Evolutionary conservation across 2,888 invertebrate species (phyloP).

Genomic region (Thecocarcelia acutangulata): DNA sequence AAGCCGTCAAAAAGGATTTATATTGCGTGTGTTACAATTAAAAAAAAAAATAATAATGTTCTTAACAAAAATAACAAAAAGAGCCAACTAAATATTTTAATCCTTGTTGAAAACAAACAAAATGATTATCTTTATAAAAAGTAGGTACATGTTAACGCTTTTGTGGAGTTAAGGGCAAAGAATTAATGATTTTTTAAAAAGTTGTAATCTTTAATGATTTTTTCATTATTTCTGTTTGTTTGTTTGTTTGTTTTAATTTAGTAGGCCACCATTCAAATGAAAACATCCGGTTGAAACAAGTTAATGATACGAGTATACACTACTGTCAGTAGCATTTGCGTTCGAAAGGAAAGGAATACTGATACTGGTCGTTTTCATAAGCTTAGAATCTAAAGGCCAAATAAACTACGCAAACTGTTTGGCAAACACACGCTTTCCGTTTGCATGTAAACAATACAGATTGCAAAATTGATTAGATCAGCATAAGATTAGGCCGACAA

Average conservation of each 20-base stretch:
- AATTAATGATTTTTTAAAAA: constrained; percentile 64
- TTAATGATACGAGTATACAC: constrained; percentile 1
- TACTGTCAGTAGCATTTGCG: too few species aligned
- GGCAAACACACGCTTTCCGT: too few species aligned
- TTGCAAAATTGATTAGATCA: too few species aligned
- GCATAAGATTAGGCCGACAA: too few species aligned
- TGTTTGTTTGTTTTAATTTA: neutral
- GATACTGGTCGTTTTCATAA: too few species aligned
- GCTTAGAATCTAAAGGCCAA: too few species aligned
- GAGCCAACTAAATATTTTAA: constrained; percentile 12
- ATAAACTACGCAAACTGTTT: too few species aligned
- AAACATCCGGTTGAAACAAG: constrained; percentile 42
- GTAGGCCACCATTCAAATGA: constrained; percentile 6
- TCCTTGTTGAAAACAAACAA: constrained; percentile 62
- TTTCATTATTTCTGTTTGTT: neutral
- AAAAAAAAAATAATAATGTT: constrained; percentile 22
- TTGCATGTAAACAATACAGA: too few species aligned
- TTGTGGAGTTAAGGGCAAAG: constrained; percentile 4
- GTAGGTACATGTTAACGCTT: neutral
- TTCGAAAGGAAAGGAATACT: too few species aligned
- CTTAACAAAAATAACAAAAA: neutral
- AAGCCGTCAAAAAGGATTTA: constrained; percentile 68
- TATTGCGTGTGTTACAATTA: constrained; percentile 59
- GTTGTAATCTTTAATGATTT: constrained; percentile 49
- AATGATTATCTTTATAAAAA: constrained; percentile 37